Evolutionary conservation across 2,888 invertebrate genomes (phyloP), one percentile per base, ranked within the genome.

Genomic region (Agelastica alni): DNA sequence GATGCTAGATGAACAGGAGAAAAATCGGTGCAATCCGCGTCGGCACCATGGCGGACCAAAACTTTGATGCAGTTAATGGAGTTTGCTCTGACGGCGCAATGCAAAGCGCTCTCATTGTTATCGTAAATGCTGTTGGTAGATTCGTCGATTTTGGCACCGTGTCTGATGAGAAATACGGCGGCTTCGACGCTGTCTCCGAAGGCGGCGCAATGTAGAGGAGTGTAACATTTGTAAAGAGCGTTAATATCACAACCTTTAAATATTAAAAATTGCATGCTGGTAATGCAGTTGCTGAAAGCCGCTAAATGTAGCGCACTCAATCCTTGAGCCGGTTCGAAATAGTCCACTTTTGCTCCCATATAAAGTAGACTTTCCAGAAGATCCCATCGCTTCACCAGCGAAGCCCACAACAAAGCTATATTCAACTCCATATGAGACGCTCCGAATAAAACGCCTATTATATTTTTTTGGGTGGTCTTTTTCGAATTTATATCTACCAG

Each of bases 121-220:
- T 85, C 73, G 46, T 69, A 77, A 2, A 74, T 66, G 16, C 76
- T 86, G 13, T 85, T 85, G 28, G 88, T 85, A 51, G 86, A 79
- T 58, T 83, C 81, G 51, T 79, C 75, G 41, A 90, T 83, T 54
- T 83, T 82, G 37, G 89, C 86, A 10, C 87, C 88, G 57, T 82
- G 82, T 58, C 83, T 83, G 57, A 93, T 81, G 53, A 95, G 82
- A 69, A 91, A 82, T 74, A 85, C 85, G 48, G 89, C 87, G 13
- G 91, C 89, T 68, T 89, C 86, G 44, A 86, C 83, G 57, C 91
- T 87, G 70, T 93, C 90, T 6, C 93, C 91, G 77, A 93, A 92
- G 30, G 93, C 93, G 12, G 93, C 91, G 72, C 91, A 93, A 75
- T 95, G 94, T 48, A 94, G 81, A 1, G 94, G 91, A 31, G 89